phyloP scores from a whole-genome alignment of 2,888 invertebrate genomes.

The Parelbella ahira region DNA sequence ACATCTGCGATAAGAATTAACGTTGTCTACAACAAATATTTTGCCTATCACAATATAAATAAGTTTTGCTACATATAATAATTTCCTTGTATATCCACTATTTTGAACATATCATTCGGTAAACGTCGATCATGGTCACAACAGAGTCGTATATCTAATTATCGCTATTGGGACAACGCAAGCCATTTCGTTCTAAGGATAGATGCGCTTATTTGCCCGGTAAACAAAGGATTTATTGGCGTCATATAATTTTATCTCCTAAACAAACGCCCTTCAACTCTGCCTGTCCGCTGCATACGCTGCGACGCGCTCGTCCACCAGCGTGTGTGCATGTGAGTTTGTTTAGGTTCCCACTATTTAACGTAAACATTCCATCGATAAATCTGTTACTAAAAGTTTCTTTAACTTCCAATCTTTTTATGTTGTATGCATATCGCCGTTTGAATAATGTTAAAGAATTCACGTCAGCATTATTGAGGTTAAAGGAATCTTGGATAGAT shows the following conservation, averaged over 20 bases:
- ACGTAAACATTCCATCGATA: slow-evolving; percentile 41
- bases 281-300: slow-evolving; percentile 42
- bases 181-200: slow-evolving; percentile 42
- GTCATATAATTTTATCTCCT: slow-evolving; percentile 79
- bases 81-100: too few relatives aligned
- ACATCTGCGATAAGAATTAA: too few relatives aligned
- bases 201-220: slow-evolving; percentile 66
- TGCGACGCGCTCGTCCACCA: slow-evolving; percentile 67
- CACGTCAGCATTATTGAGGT: too few relatives aligned
- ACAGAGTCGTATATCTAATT: too few relatives aligned
- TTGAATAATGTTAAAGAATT: too few relatives aligned
- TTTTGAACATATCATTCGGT: too few relatives aligned
- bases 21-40: too few relatives aligned
- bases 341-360: slow-evolving; percentile 69
- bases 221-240: slow-evolving; percentile 77
- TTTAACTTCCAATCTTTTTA: slow-evolving; percentile 5
- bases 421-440: too few relatives aligned
- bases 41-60: too few relatives aligned
- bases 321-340: slow-evolving; percentile 67
- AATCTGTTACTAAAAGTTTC: slow-evolving; percentile 16
- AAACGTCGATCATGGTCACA: too few relatives aligned
- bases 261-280: slow-evolving; percentile 71
- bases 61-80: too few relatives aligned
- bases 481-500: too few relatives aligned
- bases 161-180: slow-evolving; percentile 22